These are phyloP conservation scores for Tursiops truncatus DNA, from an alignment of 2,113 vertebrate species.

Conservation along the genomic window DNA sequence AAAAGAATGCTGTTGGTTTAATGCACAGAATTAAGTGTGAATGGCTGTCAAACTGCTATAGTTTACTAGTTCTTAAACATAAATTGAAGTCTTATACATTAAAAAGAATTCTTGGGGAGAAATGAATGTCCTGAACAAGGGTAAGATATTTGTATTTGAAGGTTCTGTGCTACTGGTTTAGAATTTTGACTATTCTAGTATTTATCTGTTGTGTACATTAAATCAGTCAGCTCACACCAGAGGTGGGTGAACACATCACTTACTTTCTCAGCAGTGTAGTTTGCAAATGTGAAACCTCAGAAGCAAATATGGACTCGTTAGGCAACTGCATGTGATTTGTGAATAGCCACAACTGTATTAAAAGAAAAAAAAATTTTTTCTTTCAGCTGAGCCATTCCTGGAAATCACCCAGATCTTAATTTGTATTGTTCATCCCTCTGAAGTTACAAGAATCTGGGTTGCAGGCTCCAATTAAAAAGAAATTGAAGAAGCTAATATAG, in stretches of 20 bases:
- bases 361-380: slow-evolving; percentile 63
- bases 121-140: slow-evolving; percentile 80
- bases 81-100: slow-evolving; percentile 87
- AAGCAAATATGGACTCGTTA: slow-evolving; percentile 84
- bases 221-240: slow-evolving; percentile 71
- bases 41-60: slow-evolving; percentile 86
- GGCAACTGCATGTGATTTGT: slow-evolving; percentile 82
- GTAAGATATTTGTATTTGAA: slow-evolving; percentile 78
- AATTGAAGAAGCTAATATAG: slow-evolving; percentile 86
- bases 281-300: slow-evolving; percentile 81
- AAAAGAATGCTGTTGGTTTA: slow-evolving; percentile 91
- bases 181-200: slow-evolving; percentile 67
- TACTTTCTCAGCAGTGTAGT: slow-evolving; percentile 82
- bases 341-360: slow-evolving; percentile 81
- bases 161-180: slow-evolving; percentile 64
- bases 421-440: slow-evolving; percentile 84
- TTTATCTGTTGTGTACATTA: slow-evolving; percentile 76
- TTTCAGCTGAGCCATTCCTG: slow-evolving; percentile 81
- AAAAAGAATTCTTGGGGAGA: slow-evolving; percentile 81
- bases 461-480: slow-evolving; percentile 86
- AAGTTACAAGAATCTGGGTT: slow-evolving; percentile 85
- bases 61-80: slow-evolving; percentile 87
- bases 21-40: slow-evolving; percentile 89
- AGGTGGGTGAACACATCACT: slow-evolving; percentile 80
- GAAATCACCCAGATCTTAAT: slow-evolving; percentile 85